These are phyloP conservation scores for Picathartes gymnocephalus DNA, from an alignment of 2,113 vertebrate genomes.

Conservation along the genomic window DNA sequence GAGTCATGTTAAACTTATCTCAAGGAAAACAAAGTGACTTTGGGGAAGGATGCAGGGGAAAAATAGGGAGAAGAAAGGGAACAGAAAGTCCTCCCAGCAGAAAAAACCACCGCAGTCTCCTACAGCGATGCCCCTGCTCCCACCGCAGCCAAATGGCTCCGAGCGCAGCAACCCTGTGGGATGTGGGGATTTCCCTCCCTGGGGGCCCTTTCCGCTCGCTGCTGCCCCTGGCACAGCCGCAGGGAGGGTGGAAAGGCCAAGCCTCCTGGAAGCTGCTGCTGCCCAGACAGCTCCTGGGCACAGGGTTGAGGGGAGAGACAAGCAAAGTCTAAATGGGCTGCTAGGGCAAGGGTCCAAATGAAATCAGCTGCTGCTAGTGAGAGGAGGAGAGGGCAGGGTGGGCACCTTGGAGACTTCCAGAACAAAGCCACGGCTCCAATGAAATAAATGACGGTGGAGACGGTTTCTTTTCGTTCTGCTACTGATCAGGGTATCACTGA, in stretches of 20 bases:
- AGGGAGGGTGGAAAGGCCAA: neutral
- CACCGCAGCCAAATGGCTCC: neutral
- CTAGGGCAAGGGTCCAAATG: neutral
- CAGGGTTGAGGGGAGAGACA: neutral
- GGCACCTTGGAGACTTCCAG: conserved; percentile 27
- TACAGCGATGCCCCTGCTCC: neutral
- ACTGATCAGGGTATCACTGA: conserved; percentile 43
- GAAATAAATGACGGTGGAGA: neutral
- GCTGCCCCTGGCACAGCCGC: neutral
- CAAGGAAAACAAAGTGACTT: conserved; percentile 45
- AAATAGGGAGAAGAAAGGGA: neutral
- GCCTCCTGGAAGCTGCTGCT: conserved; percentile 6
- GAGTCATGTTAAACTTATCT: conserved; percentile 61
- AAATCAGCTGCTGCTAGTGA: conserved; percentile 9
- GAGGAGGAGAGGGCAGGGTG: neutral
- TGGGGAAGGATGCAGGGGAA: neutral
- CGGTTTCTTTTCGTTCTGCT: conserved; percentile 43
- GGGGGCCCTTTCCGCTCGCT: neutral
- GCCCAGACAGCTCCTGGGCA: neutral
- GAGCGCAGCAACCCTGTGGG: neutral
- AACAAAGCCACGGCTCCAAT: conserved; percentile 39
- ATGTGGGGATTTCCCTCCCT: neutral
- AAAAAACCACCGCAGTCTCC: neutral
- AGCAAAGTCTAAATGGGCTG: neutral
- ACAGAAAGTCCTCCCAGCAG: neutral